These are phyloP conservation scores for Dicroscelio sp. DNA, from an alignment of 2,888 invertebrate species.

Conservation along the genomic window DNA sequence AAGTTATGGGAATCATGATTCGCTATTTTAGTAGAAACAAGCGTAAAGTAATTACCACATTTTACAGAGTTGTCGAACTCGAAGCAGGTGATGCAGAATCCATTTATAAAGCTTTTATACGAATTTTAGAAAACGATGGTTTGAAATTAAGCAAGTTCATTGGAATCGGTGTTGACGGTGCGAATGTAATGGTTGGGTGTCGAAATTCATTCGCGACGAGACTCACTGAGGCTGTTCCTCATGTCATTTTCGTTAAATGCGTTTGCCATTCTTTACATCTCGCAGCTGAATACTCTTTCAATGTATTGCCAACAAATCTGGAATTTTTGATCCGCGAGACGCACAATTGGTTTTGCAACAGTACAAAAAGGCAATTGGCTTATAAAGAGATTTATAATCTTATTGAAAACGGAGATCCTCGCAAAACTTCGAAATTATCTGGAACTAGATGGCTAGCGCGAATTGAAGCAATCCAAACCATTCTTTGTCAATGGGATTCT, in stretches of 20 bases:
- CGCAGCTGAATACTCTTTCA: slow-evolving; percentile 75
- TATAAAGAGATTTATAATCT: slow-evolving; percentile 79
- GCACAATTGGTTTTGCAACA: slow-evolving; percentile 86
- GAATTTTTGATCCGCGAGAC: slow-evolving; percentile 84
- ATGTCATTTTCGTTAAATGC: slow-evolving; percentile 64
- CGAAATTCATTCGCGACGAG: slow-evolving; percentile 75
- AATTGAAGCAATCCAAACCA: slow-evolving; percentile 47
- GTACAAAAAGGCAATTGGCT: slow-evolving; percentile 83
- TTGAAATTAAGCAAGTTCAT: slow-evolving; percentile 80
- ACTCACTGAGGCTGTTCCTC: slow-evolving; percentile 45
- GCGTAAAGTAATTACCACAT: slow-evolving; percentile 79
- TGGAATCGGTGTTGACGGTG: slow-evolving; percentile 74
- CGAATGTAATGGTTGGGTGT: slow-evolving; percentile 82
- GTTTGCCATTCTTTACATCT: slow-evolving; percentile 80
- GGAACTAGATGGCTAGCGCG: slow-evolving; percentile 66
- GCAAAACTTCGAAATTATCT: slow-evolving; percentile 67
- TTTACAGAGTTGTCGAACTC: slow-evolving; percentile 80
- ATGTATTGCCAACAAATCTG: slow-evolving; percentile 76
- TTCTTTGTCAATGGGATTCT: slow-evolving; percentile 86
- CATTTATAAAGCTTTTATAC: slow-evolving; percentile 49
- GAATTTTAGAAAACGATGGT: slow-evolving; percentile 75
- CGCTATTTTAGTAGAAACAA: slow-evolving; percentile 73
- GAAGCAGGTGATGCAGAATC: slow-evolving; percentile 73
- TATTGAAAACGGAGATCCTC: slow-evolving; percentile 4
- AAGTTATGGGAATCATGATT: slow-evolving; percentile 80